Conservation (phyloP, 2,888 invertebrate genomes). For the Trilocha varians region DNA sequence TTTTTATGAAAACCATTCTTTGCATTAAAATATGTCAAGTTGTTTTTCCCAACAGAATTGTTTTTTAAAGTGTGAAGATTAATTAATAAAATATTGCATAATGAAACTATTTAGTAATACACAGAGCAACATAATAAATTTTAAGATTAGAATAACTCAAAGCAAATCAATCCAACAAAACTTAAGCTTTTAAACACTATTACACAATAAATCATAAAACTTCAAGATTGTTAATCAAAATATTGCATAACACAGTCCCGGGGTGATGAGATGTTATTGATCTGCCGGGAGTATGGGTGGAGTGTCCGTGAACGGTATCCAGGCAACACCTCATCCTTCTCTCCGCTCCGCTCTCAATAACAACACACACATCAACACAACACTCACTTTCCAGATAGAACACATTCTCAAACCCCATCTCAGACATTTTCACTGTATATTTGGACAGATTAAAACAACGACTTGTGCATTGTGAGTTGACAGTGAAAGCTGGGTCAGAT, state of each 20-base stretch:
- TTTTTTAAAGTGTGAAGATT: no score
- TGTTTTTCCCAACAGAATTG: no score
- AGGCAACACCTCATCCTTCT: conserved; percentile 67
- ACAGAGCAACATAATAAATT: no score
- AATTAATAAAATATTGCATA: no score
- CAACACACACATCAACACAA: conserved; percentile 21
- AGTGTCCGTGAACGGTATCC: conserved; percentile 56
- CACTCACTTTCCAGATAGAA: conserved; percentile 71
- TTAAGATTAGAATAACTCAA: no score
- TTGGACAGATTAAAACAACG: conserved; percentile 23
- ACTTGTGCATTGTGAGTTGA: conserved; percentile 42
- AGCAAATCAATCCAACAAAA: no score
- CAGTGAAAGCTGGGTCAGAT: conserved; percentile 39
- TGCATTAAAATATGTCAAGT: no score
- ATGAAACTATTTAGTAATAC: no score
- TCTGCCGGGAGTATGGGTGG: conserved; percentile 47
- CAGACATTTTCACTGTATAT: conserved; percentile 50
- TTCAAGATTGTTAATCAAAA: conserved; percentile 10
- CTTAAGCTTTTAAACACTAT: no score
- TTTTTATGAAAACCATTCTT: no score
- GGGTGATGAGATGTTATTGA: conserved; percentile 65
- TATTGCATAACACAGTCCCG: conserved; percentile 63
- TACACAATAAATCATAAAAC: no score
- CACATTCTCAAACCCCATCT: conserved; percentile 69
- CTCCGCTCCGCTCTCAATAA: conserved; percentile 43